Percentiles rank a stretch among this genome's conserved stretches.
Conservation (phyloP, 2,797 vertebrate genomes). For the Acanthurus lineatus region DNA sequence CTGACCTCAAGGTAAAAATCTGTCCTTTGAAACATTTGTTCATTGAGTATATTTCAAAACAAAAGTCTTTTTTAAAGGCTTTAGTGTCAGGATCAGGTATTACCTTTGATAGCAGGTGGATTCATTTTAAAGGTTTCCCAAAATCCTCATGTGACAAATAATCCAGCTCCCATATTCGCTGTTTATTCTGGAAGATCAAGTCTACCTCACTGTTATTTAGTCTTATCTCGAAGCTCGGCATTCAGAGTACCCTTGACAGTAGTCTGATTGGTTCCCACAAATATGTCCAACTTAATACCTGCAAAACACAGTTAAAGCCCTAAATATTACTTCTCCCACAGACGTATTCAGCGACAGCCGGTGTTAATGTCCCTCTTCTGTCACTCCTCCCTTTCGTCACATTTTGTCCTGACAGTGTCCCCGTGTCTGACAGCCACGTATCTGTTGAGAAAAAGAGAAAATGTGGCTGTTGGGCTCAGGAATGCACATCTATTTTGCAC, state of each 20-base stretch:
- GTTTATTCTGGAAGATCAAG: not conserved
- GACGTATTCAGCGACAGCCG: slow-evolving; percentile 39
- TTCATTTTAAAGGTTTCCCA: slow-evolving; percentile 3
- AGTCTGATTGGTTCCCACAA: slow-evolving; percentile 35
- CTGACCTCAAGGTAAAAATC: slow-evolving; percentile 92
- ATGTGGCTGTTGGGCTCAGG: slow-evolving; percentile 58
- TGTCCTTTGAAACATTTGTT: not conserved
- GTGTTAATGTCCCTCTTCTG: slow-evolving; percentile 43
- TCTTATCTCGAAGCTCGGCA: not conserved
- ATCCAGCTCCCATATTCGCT: not conserved
- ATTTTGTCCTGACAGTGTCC: slow-evolving; percentile 52
- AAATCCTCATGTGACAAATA: not conserved
- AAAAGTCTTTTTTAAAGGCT: not conserved
- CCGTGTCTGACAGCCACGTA: slow-evolving; percentile 70
- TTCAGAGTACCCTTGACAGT: slow-evolving; percentile 19
- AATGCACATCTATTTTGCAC: slow-evolving; percentile 63
- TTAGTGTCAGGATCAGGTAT: not conserved
- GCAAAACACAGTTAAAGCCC: slow-evolving; percentile 38
- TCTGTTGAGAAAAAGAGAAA: slow-evolving; percentile 66
- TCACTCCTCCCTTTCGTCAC: slow-evolving; percentile 53
- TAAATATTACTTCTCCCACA: slow-evolving; percentile 46
- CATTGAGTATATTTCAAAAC: not conserved
- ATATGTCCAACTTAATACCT: slow-evolving; percentile 37
- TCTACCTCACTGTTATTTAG: slow-evolving; percentile 17
- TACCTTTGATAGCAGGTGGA: not conserved